Conservation (phyloP, 2,797 vertebrate genomes). For the Margarornis squamiger region DNA sequence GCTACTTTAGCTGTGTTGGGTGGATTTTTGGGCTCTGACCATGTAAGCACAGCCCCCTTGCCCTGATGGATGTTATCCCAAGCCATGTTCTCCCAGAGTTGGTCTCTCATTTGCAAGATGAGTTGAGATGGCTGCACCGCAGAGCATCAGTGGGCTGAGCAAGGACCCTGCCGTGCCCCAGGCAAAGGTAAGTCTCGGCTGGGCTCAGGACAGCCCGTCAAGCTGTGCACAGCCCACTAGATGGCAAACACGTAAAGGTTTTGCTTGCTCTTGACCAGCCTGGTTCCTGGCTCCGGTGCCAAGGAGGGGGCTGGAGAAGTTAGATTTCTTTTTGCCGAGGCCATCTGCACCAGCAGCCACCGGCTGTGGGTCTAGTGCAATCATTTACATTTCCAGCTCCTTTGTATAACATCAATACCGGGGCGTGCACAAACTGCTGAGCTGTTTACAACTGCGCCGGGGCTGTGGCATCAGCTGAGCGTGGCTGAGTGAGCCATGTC, state of each 20-base stretch:
- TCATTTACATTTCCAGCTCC: conserved; percentile 29
- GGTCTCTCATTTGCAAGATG: not conserved
- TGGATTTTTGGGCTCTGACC: not conserved
- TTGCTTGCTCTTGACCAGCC: not conserved
- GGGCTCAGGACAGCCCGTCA: not conserved
- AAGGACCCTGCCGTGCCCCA: not conserved
- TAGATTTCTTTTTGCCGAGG: not conserved
- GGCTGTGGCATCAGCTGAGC: conserved; percentile 21
- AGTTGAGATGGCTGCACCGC: not conserved
- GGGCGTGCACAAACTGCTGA: not conserved
- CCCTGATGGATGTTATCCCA: not conserved
- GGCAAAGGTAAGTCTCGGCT: not conserved
- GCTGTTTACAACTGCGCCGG: conserved; percentile 63
- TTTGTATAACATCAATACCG: conserved; percentile 34
- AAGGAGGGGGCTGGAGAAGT: not conserved
- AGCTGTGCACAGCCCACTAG: conserved; percentile 32
- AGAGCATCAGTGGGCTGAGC: not conserved
- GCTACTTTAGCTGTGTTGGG: not conserved
- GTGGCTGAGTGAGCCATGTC: not conserved
- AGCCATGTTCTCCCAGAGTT: fast-evolving
- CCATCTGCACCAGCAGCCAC: not conserved
- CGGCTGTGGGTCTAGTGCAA: not conserved
- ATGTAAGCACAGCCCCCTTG: fast-evolving
- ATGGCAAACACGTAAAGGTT: conserved; percentile 39
- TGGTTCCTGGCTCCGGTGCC: not conserved